Evolutionary conservation across 2,113 vertebrate genomes (phyloP), one percentile per base, ranked within the genome.

Genomic region (Grantiella picta): DNA sequence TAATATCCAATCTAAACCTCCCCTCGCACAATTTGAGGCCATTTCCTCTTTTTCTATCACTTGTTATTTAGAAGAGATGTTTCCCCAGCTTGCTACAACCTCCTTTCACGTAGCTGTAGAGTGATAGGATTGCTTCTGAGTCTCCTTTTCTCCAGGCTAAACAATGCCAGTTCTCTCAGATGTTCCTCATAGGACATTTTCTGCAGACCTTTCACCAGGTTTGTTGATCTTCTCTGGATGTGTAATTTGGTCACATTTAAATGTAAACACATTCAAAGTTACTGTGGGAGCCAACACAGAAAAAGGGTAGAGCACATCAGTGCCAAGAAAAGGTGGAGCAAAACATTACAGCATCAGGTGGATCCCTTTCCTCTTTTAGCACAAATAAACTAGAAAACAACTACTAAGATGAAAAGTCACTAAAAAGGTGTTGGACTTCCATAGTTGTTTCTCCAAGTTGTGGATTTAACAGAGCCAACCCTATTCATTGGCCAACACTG

Each of bases 401-500:
- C 25, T 49, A 45, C 15, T 20, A 81, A 82, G 24, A 8, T 44
- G 19, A 80, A 85, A 3, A 57, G 28, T 4, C 33, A 5, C 54
- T 82, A 50, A 72, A 29, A 76, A 38, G 13, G 22, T 92, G 76
- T 27, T 45, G 18, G 27, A 65, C 20, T 66, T 82, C 18, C 29
- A 29, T 0, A 64, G 24, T 2, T 69, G 35, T 47, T 87, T 80
- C 42, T 89, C 33, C 35, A 70, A 54, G 23, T 17, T 64, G 18
- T 10, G 8, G 38, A 63, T 66, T 54, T 24, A 91, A 33, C 8
- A 57, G 24, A 77, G 35, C 12, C 0, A 0, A 56, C 7, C 2
- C 31, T 77, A 40, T 29, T 85, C 10, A 16, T 2, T 24, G 40
- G 28, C 19, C 5, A 19, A 50, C 13, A 63, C 4, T 0, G 3